A percentile compares a stretch with the other conserved stretches of the same genome.
phyloP scores from a whole-genome alignment of 2,113 vertebrate species.

The Alces alces region DNA sequence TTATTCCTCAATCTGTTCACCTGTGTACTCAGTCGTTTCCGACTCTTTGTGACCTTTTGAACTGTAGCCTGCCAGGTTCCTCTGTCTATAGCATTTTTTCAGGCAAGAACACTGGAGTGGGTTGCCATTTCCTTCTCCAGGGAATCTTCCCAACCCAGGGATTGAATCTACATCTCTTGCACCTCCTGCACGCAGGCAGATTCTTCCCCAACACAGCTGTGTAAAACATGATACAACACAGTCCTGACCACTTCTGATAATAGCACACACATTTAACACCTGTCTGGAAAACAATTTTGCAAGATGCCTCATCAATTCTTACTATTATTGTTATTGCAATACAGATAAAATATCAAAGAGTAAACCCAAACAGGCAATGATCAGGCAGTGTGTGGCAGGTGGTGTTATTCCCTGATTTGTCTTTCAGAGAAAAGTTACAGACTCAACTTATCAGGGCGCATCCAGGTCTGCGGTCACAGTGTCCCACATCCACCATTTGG shows the following conservation, averaged over 20 bases:
- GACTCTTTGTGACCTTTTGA: background rate
- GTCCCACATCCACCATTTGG: background rate
- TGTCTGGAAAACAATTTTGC: background rate
- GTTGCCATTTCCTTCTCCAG: background rate
- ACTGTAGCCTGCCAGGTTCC: background rate
- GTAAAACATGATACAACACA: background rate
- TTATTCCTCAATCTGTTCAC: background rate
- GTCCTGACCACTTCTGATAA: background rate
- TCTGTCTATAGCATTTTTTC: background rate
- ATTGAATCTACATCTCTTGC: background rate
- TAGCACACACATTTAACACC: background rate
- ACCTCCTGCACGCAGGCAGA: background rate
- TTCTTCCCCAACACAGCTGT: background rate
- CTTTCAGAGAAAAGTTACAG: background rate
- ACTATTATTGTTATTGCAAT: background rate
- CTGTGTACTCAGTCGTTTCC: background rate
- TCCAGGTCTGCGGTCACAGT: fast-evolving
- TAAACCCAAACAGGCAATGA: background rate
- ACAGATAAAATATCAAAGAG: background rate
- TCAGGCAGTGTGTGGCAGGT: background rate
- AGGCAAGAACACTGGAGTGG: background rate
- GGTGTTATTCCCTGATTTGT: background rate
- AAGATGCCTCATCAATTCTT: background rate
- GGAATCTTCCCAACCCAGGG: background rate
- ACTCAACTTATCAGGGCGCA: background rate